Evolutionary conservation across 2,888 invertebrate genomes (phyloP).

Genomic region (Lordiphosa fenestrarum): DNA sequence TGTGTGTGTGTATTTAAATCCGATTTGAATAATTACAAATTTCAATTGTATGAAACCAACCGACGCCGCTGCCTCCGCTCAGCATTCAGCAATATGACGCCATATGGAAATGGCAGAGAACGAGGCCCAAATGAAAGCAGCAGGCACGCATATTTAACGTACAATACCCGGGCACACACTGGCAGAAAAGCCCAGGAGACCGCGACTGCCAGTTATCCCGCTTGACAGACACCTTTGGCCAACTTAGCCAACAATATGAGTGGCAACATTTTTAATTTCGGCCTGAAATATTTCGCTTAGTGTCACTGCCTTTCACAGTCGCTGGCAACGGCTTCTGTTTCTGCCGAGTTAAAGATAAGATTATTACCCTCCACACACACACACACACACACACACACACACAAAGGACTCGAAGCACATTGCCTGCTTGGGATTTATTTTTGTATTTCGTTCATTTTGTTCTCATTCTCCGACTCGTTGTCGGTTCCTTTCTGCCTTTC

Average conservation of each 20-base stretch:
- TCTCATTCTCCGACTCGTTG: conserved; percentile 22
- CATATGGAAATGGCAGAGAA: conserved; percentile 56
- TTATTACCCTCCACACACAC: conserved; percentile 37
- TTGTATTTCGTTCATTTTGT: conserved; percentile 16
- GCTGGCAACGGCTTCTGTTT: conserved; percentile 45
- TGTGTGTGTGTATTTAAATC: conserved; percentile 50
- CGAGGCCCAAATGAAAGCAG: conserved; percentile 21
- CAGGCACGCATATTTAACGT: conserved; percentile 43
- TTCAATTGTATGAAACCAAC: conserved; percentile 67
- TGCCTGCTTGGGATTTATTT: conserved; percentile 42
- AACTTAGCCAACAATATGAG: too few species aligned
- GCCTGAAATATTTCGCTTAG: conserved; percentile 13
- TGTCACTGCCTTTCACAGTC: conserved; percentile 38
- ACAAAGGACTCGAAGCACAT: conserved; percentile 17
- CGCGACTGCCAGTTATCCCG: too few species aligned
- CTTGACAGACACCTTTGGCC: too few species aligned
- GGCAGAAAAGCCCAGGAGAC: conserved; percentile 1
- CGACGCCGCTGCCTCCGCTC: conserved; percentile 21
- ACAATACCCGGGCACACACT: conserved; percentile 27
- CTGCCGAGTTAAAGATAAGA: conserved; percentile 52
- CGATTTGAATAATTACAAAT: conserved; percentile 73
- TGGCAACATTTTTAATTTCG: too few species aligned
- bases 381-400: conserved; percentile 13
- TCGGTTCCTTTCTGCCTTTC: conserved; percentile 16
- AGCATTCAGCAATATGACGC: conserved; percentile 62